Evolutionary conservation across 2,113 vertebrate genomes (phyloP).

Genomic region (Aphyosemion australe): DNA sequence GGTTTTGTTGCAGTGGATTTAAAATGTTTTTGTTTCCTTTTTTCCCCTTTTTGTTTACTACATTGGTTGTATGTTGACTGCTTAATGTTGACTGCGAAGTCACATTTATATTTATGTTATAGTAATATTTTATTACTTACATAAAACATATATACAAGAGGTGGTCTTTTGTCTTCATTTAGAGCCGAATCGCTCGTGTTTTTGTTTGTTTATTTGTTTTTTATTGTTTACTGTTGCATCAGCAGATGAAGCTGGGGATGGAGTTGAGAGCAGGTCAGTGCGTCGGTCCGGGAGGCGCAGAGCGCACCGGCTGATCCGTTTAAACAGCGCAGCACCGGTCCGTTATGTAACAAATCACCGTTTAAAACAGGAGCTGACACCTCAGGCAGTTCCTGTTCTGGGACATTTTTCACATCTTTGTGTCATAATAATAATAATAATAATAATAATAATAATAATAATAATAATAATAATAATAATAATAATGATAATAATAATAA

Average conservation of each 20-base stretch:
- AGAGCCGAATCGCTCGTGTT: conserved; percentile 46
- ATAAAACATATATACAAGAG: conserved; percentile 99
- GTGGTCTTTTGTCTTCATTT: conserved; percentile 91
- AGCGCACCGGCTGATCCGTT: conserved; percentile 34
- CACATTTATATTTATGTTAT: conserved; percentile 99
- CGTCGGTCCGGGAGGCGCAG: conserved; percentile 24
- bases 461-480: too few species aligned
- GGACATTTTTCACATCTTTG: conserved; percentile 69
- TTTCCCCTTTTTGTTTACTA: conserved; percentile 81
- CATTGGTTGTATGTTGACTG: conserved; percentile 93
- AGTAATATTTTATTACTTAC: conserved; percentile 99
- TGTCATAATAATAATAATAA: conserved; percentile 75
- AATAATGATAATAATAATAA: too few species aligned
- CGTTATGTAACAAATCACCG: conserved; percentile 67
- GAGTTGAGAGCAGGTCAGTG: conserved; percentile 42
- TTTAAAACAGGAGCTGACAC: conserved; percentile 67
- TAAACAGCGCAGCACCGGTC: conserved; percentile 48
- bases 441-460: conserved; percentile 9
- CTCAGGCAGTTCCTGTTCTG: conserved; percentile 66
- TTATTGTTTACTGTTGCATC: conserved; percentile 53
- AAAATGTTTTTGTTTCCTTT: conserved; percentile 80
- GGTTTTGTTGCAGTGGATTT: conserved; percentile 89
- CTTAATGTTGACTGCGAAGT: conserved; percentile 97
- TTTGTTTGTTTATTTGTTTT: conserved; percentile 19
- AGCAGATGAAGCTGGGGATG: conserved; percentile 41